Percentiles rank a stretch among this genome's conserved stretches.
phyloP scores from a whole-genome alignment of 2,113 vertebrate genomes.

The Blennius ocellaris region DNA sequence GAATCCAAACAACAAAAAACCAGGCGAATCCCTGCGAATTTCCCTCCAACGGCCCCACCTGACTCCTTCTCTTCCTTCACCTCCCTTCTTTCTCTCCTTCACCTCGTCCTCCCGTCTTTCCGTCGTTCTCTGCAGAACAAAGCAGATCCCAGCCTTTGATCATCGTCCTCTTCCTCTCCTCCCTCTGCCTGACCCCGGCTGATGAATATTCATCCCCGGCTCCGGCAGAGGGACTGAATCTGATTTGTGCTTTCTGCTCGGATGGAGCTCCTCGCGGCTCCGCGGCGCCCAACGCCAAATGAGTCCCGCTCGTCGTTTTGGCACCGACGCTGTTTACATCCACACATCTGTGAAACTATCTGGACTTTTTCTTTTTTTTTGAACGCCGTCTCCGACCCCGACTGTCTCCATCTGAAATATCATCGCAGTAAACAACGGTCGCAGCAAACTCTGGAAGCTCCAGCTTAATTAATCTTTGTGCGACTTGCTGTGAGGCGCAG shows the following conservation, averaged over 20 bases:
- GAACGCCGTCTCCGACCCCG: not conserved
- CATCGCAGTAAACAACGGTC: constrained; percentile 2
- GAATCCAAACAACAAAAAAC: too few relatives aligned
- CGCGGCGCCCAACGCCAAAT: constrained; percentile 14
- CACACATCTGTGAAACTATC: constrained; percentile 41
- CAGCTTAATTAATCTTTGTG: constrained; percentile 39
- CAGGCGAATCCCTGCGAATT: not conserved
- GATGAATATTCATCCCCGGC: constrained; percentile 73
- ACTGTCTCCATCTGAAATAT: constrained; percentile 17
- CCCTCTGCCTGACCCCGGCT: constrained; percentile 53
- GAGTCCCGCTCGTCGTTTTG: constrained; percentile 38
- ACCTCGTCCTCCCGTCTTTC: constrained; percentile 3
- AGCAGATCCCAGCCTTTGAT: constrained; percentile 68
- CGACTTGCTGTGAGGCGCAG: not conserved
- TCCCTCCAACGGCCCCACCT: not conserved
- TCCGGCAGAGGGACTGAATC: constrained; percentile 54
- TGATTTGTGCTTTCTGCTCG: constrained; percentile 55
- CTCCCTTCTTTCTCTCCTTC: not conserved
- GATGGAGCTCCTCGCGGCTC: constrained; percentile 35
- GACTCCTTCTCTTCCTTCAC: constrained; percentile 1
- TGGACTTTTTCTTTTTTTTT: not conserved
- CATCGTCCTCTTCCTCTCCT: constrained; percentile 61
- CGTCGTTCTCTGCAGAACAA: constrained; percentile 57
- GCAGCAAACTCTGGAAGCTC: constrained; percentile 19
- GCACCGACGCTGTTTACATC: constrained; percentile 43